phyloP scores from a whole-genome alignment of 37 sponge, comb jelly and placozoan species.

The Petrosia ficiformis region DNA sequence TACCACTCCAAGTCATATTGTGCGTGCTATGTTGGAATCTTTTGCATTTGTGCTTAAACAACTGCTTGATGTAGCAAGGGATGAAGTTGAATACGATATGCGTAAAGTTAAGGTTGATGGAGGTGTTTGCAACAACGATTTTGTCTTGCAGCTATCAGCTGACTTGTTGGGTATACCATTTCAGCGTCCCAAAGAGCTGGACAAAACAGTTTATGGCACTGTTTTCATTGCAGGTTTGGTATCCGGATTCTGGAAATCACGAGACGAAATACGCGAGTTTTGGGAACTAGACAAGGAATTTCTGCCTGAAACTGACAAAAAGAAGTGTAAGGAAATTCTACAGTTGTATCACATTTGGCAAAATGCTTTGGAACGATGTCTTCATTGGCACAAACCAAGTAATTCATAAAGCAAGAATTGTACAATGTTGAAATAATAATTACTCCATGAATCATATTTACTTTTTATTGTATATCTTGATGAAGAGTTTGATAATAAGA shows the following conservation, averaged over 20 bases:
- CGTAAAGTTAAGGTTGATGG: conserved; percentile 65
- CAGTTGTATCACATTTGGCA: conserved; percentile 37
- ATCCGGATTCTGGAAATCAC: conserved; percentile 69
- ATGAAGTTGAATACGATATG: conserved; percentile 25
- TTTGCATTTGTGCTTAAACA: conserved; percentile 73
- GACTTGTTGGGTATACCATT: conserved; percentile 46
- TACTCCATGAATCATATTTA: neutral
- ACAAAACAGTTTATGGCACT: conserved; percentile 82
- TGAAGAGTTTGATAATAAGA: no score
- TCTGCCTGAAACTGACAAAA: conserved; percentile 2
- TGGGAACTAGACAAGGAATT: conserved; percentile 25
- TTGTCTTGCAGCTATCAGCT: conserved; percentile 55
- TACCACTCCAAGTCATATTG: conserved; percentile 63
- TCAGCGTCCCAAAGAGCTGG: conserved; percentile 43
- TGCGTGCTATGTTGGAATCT: conserved; percentile 82
- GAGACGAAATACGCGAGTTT: conserved; percentile 44
- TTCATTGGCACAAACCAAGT: conserved; percentile 40
- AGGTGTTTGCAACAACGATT: conserved; percentile 72
- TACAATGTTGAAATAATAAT: neutral
- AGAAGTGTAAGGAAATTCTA: neutral
- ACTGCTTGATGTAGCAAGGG: conserved; percentile 30
- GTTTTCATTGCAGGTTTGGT: conserved; percentile 77
- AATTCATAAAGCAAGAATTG: neutral
- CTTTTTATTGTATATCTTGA: neutral
- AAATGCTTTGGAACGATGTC: conserved; percentile 53